These are phyloP conservation scores for Metopolophium dirhodum DNA, from an alignment of 1,140 invertebrate genomes.

Conservation along the genomic window DNA sequence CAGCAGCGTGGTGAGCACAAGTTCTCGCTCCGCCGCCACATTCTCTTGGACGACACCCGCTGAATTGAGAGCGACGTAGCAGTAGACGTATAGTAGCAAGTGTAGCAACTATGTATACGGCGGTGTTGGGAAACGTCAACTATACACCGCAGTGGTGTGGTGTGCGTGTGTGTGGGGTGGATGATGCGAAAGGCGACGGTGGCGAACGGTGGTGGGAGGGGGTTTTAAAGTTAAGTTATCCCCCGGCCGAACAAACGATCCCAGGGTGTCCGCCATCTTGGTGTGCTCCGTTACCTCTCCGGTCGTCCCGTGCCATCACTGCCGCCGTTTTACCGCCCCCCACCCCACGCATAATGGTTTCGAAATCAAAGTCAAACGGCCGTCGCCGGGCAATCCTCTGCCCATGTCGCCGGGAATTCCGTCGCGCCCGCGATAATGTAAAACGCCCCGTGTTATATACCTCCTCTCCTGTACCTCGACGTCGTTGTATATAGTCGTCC, in stretches of 20 bases:
- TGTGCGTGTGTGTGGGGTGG: not conserved
- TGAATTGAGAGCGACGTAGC: not conserved
- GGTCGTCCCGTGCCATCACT: not conserved
- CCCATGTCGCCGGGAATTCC: conserved; percentile 32
- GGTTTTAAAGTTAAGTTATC: conserved; percentile 54
- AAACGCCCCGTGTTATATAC: conserved; percentile 51
- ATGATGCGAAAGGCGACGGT: conserved; percentile 18
- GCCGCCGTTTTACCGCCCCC: not conserved
- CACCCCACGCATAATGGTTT: conserved; percentile 24
- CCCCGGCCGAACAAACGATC: conserved; percentile 52
- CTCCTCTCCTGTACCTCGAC: not conserved
- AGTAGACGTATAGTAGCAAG: not conserved
- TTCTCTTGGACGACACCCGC: not conserved
- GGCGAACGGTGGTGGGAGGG: not conserved
- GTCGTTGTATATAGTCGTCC: conserved; percentile 8
- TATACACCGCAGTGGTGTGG: not conserved
- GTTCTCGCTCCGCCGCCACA: not conserved
- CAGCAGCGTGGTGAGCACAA: not conserved
- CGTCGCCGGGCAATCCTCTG: conserved; percentile 53
- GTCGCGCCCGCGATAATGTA: conserved; percentile 51
- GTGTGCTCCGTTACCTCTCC: conserved; percentile 40
- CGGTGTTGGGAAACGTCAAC: not conserved
- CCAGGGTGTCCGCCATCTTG: conserved; percentile 54
- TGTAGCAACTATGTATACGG: not conserved
- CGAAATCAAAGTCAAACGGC: conserved; percentile 57